A percentile compares a stretch with the other conserved stretches of the same genome.
phyloP scores from a whole-genome alignment of 1,140 invertebrate species.

The Caenorhabditis tropicalis region DNA sequence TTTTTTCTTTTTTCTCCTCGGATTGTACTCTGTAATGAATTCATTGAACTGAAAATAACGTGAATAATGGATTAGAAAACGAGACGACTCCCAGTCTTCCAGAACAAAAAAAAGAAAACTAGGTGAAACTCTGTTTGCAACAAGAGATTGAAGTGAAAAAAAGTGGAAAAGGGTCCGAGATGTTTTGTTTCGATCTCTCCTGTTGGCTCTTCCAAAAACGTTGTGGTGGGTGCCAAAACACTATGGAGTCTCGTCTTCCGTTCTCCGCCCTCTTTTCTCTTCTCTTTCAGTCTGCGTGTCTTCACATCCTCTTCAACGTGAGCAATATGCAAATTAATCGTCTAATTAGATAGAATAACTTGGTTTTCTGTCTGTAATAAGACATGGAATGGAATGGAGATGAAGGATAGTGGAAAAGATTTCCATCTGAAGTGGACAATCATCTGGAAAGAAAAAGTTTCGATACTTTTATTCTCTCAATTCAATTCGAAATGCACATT shows the following conservation, averaged over 20 bases:
- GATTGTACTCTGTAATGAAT: constrained; percentile 34
- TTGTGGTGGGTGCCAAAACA: constrained; percentile 6
- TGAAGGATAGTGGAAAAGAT: neutral
- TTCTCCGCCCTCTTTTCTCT: neutral
- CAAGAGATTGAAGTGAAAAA: neutral
- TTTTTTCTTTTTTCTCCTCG: neutral
- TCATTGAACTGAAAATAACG: constrained; percentile 38
- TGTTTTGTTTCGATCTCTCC: constrained; percentile 7
- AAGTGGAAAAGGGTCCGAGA: constrained; percentile 10
- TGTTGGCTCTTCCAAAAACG: neutral
- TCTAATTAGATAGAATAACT: neutral
- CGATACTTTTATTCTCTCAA: neutral
- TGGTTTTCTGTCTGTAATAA: neutral
- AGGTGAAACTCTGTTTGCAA: neutral
- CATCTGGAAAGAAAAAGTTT: neutral
- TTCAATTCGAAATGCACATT: neutral
- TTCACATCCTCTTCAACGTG: neutral
- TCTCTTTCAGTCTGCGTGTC: constrained; percentile 13
- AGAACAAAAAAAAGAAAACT: neutral
- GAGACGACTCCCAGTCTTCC: neutral
- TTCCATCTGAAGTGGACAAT: neutral
- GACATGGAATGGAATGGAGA: neutral
- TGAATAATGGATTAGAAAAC: constrained; percentile 23
- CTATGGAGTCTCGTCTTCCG: constrained; percentile 16
- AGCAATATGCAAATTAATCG: constrained; percentile 36